These are phyloP conservation scores for Polyommatus icarus DNA, from an alignment of 2,888 invertebrate species.

Conservation along the genomic window DNA sequence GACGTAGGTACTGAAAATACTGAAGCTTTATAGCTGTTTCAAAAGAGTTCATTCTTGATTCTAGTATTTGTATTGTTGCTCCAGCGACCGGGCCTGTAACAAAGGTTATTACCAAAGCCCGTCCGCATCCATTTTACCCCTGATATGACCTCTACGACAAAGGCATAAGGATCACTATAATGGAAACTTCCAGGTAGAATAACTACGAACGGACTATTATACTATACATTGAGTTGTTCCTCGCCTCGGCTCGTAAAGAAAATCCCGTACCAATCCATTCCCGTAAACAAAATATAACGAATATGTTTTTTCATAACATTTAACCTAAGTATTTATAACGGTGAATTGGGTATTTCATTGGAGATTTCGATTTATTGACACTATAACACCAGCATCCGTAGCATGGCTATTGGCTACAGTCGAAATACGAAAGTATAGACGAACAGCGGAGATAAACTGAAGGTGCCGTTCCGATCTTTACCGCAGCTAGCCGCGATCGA, in stretches of 20 bases:
- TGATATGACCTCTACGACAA: neutral
- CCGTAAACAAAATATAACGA: slow-evolving; percentile 16
- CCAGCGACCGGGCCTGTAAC: neutral
- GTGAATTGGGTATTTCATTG: neutral
- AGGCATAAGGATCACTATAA: neutral
- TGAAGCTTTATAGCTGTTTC: neutral
- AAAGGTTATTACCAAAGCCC: neutral
- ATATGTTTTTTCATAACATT: neutral
- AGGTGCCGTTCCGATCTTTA: too few species aligned
- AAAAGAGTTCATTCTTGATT: neutral
- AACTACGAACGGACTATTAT: neutral
- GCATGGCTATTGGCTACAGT: too few species aligned
- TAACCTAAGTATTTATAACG: neutral
- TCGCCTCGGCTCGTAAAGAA: slow-evolving; percentile 6
- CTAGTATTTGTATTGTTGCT: slow-evolving; percentile 12
- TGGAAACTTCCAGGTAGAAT: neutral
- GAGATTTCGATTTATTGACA: neutral
- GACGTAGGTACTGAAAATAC: neutral
- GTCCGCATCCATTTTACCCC: neutral
- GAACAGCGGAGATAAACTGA: too few species aligned
- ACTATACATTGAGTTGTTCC: slow-evolving; percentile 24
- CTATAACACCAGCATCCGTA: neutral
- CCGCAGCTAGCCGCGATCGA: too few species aligned
- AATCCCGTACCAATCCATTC: slow-evolving; percentile 19
- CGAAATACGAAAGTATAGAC: too few species aligned